phyloP scores from a whole-genome alignment of 64 coral and sea anemone genomes.

The Actinia tenebrosa region DNA sequence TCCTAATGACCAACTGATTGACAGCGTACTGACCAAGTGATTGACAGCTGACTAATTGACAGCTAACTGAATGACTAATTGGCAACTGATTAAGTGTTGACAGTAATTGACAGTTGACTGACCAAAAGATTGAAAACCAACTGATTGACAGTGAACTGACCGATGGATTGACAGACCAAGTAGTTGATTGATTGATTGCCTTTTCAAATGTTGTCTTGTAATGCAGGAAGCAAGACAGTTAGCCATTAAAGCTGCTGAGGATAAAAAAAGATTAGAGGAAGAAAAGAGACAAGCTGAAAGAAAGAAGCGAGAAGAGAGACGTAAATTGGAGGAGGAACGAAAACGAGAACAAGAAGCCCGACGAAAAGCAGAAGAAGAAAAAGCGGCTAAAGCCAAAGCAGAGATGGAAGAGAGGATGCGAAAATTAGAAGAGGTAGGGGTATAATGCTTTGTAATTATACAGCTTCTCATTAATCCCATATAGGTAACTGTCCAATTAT shows the following conservation, averaged over 20 bases:
- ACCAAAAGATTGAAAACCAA: no score
- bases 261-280: conserved; percentile 18
- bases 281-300: conserved; percentile 33
- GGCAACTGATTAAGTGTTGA: no score
- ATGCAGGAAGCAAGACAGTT: conserved; percentile 66
- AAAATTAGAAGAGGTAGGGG: conserved; percentile 8
- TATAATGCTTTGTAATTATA: no score
- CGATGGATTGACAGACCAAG: neutral
- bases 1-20: no score
- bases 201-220: neutral
- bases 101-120: no score
- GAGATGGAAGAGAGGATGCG: conserved; percentile 35
- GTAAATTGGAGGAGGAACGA: conserved; percentile 21
- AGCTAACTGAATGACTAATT: no score
- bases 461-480: no score
- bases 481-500: no score
- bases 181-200: neutral
- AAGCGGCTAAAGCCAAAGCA: conserved; percentile 6
- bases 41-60: neutral
- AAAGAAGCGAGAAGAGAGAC: conserved; percentile 33
- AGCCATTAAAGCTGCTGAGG: conserved; percentile 64
- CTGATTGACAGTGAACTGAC: no score
- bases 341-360: conserved; percentile 11
- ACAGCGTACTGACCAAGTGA: no score
- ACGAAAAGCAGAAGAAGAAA: conserved; percentile 30